Conservation (phyloP, 2,797 vertebrate genomes). For the Syngnathus rostellatus region DNA sequence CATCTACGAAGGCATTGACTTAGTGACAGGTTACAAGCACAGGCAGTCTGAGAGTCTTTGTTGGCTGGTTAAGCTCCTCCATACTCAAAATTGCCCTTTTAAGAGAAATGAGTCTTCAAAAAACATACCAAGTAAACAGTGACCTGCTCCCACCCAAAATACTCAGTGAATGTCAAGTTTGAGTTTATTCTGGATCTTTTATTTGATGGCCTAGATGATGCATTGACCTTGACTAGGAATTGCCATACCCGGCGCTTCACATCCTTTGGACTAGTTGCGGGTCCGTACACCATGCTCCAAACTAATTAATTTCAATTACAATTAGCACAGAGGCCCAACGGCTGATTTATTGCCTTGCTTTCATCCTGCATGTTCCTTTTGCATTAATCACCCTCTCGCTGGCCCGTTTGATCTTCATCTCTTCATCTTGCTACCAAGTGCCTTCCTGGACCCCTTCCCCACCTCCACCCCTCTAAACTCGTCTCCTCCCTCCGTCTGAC, state of each 20-base stretch:
- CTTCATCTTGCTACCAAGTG: conserved; percentile 69
- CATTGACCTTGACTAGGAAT: conserved; percentile 39
- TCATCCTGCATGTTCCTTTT: conserved; percentile 48
- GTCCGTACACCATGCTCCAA: conserved; percentile 45
- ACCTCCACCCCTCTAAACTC: conserved; percentile 4
- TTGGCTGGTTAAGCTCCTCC: background rate
- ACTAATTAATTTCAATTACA: conserved; percentile 75
- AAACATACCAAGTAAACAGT: background rate
- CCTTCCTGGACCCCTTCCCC: conserved; percentile 43
- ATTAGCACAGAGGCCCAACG: conserved; percentile 60
- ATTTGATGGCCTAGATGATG: conserved; percentile 14
- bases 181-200: background rate
- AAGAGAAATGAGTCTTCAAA: background rate
- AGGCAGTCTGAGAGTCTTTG: conserved; percentile 9
- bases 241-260: conserved; percentile 40
- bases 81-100: background rate
- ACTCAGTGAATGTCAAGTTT: background rate
- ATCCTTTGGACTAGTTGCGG: conserved; percentile 58
- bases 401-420: conserved; percentile 55
- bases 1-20: background rate
- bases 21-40: conserved; percentile 1
- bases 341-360: conserved; percentile 72
- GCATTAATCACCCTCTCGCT: conserved; percentile 64
- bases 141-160: background rate
- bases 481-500: conserved; percentile 22